Evolutionary conservation across 2,113 vertebrate genomes (phyloP), one percentile per base, ranked within the genome.

Genomic region (Menura novaehollandiae): DNA sequence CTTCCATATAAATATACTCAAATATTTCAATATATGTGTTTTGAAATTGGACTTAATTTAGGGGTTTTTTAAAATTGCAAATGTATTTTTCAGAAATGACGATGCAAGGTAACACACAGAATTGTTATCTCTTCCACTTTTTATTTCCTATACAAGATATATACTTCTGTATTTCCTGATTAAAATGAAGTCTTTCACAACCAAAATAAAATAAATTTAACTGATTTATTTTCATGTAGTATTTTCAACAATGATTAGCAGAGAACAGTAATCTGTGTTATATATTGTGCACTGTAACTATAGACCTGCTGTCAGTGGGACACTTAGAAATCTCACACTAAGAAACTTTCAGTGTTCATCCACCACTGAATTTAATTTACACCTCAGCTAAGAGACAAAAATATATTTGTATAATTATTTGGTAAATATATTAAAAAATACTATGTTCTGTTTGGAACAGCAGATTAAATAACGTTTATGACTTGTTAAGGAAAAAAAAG

Each of bases 331-430:
- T 10, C 53, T 88, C 88, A 72, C 33, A 80, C 52, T 41, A 80
- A 92, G 71, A 68, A 89, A 95, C 24, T 77, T 85, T 32, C n/a
- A 24, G 26, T 55, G 15, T 64, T 89, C 74, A 62, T 33, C 52
- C 64, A 73, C 28, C 43, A 22, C 5, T 88, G 64, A 95, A 85
- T 94, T 92, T 77, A 84, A 95, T 95, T 95, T 93, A 75, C 43
- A 95, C 35, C 35, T 88, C 44, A 91, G 62, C 27, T 73, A 85
- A 78, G 35, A 41, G n/a, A 82, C 12, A 4, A 55, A 94, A 81
- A 85, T 23, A 44, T 26, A 77, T 33, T 32, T 10, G 12, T 21
- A 43, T 27, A 85, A 21, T 53, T 41, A 73, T 69, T 68, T 35
- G 4, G 18, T 52, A 51, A 43, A 28, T 64, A 44, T 39, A 47